Evolutionary conservation across 2,113 vertebrate genomes (phyloP).

Genomic region (Crotalus horridus): DNA sequence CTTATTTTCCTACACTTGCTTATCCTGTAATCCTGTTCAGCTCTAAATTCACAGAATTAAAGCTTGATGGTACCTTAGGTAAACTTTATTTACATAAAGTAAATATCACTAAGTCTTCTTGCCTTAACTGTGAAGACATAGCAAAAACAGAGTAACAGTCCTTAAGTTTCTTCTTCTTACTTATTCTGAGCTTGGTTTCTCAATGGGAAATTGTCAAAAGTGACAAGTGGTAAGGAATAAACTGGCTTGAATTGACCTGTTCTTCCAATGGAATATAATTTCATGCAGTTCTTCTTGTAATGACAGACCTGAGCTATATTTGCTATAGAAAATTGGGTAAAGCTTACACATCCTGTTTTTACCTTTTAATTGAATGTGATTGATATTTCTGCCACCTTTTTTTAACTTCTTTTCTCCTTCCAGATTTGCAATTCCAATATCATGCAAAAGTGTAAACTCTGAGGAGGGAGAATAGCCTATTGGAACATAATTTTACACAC

Average conservation of each 20-base stretch:
- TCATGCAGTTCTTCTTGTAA: background rate
- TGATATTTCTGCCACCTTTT: background rate
- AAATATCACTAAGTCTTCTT: background rate
- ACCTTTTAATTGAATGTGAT: background rate
- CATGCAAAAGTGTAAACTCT: background rate
- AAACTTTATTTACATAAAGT: background rate
- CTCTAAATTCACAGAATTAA: background rate
- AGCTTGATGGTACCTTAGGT: background rate
- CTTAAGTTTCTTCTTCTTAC: background rate
- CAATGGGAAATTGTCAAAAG: background rate
- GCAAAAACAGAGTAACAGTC: background rate
- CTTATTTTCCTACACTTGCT: background rate
- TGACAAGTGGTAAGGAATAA: background rate
- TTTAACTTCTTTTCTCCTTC: background rate
- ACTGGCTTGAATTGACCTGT: background rate
- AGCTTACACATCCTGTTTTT: background rate
- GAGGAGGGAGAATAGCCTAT: background rate
- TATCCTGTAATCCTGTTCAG: background rate
- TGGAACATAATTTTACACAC: background rate
- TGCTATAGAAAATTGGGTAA: background rate
- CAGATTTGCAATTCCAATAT: background rate
- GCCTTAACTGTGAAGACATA: background rate
- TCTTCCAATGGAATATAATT: background rate
- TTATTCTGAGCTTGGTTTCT: background rate
- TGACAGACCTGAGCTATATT: background rate